Evolutionary conservation across 2,113 vertebrate species (phyloP).

Genomic region (Coturnix japonica): DNA sequence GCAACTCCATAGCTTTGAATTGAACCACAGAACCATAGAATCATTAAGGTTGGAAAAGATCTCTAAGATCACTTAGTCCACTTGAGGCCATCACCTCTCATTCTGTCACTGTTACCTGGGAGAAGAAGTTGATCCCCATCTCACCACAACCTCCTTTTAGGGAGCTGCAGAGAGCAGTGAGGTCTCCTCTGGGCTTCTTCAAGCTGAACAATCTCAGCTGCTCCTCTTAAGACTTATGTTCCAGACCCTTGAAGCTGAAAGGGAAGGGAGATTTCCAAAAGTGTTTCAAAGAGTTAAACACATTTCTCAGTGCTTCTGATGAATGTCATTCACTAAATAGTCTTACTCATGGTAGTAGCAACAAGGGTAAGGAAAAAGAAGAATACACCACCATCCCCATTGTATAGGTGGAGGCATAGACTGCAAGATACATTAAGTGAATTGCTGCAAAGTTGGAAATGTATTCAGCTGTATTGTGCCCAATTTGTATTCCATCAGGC

Average conservation of each 20-base stretch:
- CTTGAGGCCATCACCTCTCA: too few relatives aligned
- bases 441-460: background rate
- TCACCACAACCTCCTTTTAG: too few relatives aligned
- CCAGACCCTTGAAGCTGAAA: background rate
- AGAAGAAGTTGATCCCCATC: too few relatives aligned
- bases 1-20: background rate
- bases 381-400: background rate
- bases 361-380: background rate
- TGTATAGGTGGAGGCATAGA: background rate
- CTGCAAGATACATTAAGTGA: background rate
- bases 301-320: background rate
- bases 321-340: background rate
- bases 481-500: background rate
- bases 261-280: background rate
- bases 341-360: background rate
- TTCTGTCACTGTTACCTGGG: too few relatives aligned
- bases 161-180: too few relatives aligned
- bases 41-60: too few relatives aligned
- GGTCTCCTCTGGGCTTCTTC: too few relatives aligned
- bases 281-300: background rate
- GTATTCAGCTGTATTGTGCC: background rate
- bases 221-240: too few relatives aligned
- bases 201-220: too few relatives aligned
- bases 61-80: too few relatives aligned
- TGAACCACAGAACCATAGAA: background rate